These are phyloP conservation scores for Bursaphelenchus okinawaensis DNA, from an alignment of 2,888 invertebrate species.

Conservation along the genomic window DNA sequence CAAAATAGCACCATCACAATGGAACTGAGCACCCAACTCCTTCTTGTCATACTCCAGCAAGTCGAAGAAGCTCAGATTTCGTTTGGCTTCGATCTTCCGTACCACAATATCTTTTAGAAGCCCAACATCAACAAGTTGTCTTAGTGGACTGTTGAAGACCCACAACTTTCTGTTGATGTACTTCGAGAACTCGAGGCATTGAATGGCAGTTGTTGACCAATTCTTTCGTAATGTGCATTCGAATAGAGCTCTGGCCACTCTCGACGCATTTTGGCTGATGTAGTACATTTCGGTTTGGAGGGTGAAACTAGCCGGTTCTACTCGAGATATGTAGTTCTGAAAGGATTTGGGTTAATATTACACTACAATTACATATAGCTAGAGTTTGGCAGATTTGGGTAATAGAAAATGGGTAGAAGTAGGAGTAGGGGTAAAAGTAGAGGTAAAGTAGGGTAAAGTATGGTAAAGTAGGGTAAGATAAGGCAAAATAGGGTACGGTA, in stretches of 20 bases:
- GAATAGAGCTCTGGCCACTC: constrained; percentile 81
- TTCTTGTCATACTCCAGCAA: constrained; percentile 79
- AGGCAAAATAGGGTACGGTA: too few species aligned
- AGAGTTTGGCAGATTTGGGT: too few species aligned
- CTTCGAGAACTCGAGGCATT: constrained; percentile 78
- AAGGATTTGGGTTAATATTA: too few species aligned
- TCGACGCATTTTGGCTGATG: constrained; percentile 68
- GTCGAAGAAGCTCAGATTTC: constrained; percentile 64
- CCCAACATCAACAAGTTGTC: constrained; percentile 62
- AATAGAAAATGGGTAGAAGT: too few species aligned
- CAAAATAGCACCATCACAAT: constrained; percentile 60
- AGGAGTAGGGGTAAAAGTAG: too few species aligned
- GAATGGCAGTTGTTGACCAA: constrained; percentile 79
- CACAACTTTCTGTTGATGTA: constrained; percentile 87
- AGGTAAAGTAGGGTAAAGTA: too few species aligned
- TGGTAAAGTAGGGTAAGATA: too few species aligned
- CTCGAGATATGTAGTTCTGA: constrained; percentile 64
- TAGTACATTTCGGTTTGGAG: constrained; percentile 81
- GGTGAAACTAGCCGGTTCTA: constrained; percentile 70
- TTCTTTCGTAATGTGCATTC: constrained; percentile 84
- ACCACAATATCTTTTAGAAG: constrained; percentile 19
- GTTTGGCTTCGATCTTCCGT: constrained; percentile 27
- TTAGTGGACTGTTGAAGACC: constrained; percentile 64
- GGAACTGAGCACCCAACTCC: constrained; percentile 69
- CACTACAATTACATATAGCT: too few species aligned